Evolutionary conservation across 2,888 invertebrate species (phyloP).

Genomic region (Diaperis boleti): DNA sequence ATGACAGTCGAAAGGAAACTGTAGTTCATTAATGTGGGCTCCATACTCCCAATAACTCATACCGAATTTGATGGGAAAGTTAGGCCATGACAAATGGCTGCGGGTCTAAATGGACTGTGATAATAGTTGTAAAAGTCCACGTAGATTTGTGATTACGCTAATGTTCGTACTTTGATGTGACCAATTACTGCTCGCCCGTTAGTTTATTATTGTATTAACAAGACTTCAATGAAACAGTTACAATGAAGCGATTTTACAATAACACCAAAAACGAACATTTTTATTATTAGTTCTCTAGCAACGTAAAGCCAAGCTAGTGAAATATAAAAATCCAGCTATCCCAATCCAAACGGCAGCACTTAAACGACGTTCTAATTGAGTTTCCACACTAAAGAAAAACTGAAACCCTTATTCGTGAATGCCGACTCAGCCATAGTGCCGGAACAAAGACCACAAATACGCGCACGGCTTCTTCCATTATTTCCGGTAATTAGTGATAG

Average conservation of each 20-base stretch:
- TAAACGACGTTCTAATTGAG: conserved; percentile 6
- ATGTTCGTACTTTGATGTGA: background rate
- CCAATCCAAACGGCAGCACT: too few species aligned
- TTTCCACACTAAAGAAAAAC: conserved; percentile 5
- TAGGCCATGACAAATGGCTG: conserved; percentile 3
- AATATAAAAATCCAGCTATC: too few species aligned
- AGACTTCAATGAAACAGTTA: background rate
- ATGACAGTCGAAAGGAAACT: conserved; percentile 5
- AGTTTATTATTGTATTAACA: background rate
- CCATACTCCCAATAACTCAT: conserved; percentile 6
- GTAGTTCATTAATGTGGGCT: conserved; percentile 14
- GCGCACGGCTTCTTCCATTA: conserved; percentile 39
- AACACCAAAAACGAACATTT: too few species aligned
- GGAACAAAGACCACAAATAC: conserved; percentile 29
- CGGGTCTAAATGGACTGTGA: background rate
- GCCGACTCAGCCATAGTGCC: background rate
- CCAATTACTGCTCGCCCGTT: background rate
- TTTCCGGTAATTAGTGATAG: conserved; percentile 41
- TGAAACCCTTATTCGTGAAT: conserved; percentile 4
- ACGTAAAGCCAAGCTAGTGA: too few species aligned
- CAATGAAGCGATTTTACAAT: background rate
- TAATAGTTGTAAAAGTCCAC: background rate
- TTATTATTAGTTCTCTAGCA: too few species aligned
- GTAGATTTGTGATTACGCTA: background rate
- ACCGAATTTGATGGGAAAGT: conserved; percentile 6